Base-by-base conservation (phyloP, 2,888 invertebrate genomes). In the Catocala fraxini region DNA sequence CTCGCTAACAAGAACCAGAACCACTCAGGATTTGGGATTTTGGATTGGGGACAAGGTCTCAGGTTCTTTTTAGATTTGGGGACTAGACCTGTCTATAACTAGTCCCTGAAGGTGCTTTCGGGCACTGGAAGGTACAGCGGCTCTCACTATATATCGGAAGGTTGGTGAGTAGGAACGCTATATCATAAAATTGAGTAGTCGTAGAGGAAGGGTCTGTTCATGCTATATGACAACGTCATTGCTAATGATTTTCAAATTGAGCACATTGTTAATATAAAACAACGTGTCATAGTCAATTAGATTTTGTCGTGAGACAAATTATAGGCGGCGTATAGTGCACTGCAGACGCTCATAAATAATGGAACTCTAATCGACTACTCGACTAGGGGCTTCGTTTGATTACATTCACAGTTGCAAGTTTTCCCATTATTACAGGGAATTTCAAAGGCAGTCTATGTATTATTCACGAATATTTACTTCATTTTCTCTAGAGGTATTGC, bases 291-390 rank as follows among this genome's bases (percentile, higher is more conserved):
- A 79, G 80, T 79, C 62, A 77, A 79, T 82, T 79, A 73, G 73
- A 70, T 71, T 70, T 70, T 77, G 79, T 74, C 80, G 65, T 71
- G 73, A 74, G 77, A 62, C 72, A 76, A 83, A 84, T 84, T 82
- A 76, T 73, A 78, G 75, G 72, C 73, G 70, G 75, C 68, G 60
- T 65, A 68, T 68, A 68, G 75, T 76, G 76, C 70, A 82, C 67
- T 83, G 82, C 81, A 80, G 81, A 75, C 70, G 61, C 35, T 79
- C 74, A 85, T 88, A 81, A 87, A 85, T 87, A 82, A 87, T 86
- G 73, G 70, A 81, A 75, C 70, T 75, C 69, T 78, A 69, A 71
- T 79, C 79, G 81, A 74, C 74, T 73, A 65, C 56, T 63, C 68
- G 69, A 57, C 63, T 53, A 71, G 69, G 67, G 67, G 75, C 57